Evolutionary conservation across 2,888 invertebrate species (phyloP), one percentile per base, ranked within the genome.

Genomic region (Drosophila trichaetosa): DNA sequence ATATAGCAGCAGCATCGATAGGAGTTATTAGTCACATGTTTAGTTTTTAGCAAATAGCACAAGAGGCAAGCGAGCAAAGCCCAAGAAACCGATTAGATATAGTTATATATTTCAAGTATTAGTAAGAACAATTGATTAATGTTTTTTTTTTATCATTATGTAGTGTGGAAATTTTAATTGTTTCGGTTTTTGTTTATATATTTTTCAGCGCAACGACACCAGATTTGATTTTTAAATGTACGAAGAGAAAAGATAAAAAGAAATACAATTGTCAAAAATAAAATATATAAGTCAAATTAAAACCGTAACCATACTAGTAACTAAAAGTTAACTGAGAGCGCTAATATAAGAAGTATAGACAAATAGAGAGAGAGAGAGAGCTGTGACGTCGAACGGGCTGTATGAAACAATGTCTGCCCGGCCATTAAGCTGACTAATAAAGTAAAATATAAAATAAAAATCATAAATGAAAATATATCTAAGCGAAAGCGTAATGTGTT

Each of bases 181-280:
- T 74, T 67, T 72, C 72, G 56, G 16, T 42, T 57, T 57, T 57
- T 10, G 21, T 40, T 29, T 31, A 21, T 57, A 40, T 21, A 40
- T 74, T 79, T 70, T 73, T 77, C 76, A 91, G 91, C 90, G 91
- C 91, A 91, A 90, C 91, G 91, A 91, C 91, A 91, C 92, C 92
- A 90, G 90, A 81, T 75, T 75, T 77, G 82, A 16, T 54, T 79
- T 46, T 79, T 69, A 75, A 73, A 73, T 82, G 76, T 73, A 83
- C 77, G 83, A 73, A 83, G 85, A 90, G 87, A 82, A 90, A 79
- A 89, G 84, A 89, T 88, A 90, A 89, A 88, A 83, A 87, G 86
- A 87, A 87, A 87, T 83, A 91, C 83, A 90, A 83, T 77, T 87
- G 89, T 87, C 84, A 90, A 91, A 83, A 87, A 88, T 83, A 90